A percentile compares a stretch with the other conserved stretches of the same genome.
Evolutionary conservation across 2,113 vertebrate genomes (phyloP).

Genomic region (Gopherus evgoodei): DNA sequence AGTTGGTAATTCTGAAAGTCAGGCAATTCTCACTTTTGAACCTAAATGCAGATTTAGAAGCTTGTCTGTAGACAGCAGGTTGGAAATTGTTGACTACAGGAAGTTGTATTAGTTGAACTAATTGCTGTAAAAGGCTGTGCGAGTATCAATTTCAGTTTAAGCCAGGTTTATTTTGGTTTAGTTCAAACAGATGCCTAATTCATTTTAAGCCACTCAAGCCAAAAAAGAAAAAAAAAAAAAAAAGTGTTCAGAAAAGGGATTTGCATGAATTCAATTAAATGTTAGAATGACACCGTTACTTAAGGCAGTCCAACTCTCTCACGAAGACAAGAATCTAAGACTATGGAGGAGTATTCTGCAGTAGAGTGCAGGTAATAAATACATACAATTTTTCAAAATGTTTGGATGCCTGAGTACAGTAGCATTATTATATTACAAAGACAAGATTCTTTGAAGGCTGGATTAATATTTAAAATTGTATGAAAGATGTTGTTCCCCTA

Average conservation of each 20-base stretch:
- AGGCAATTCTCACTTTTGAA: no score
- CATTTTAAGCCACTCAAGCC: background rate
- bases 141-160: no score
- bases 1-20: no score
- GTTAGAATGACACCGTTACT: background rate
- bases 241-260: background rate
- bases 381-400: background rate
- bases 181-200: background rate
- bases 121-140: no score
- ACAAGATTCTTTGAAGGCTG: background rate
- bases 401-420: background rate
- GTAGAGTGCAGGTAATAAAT: background rate
- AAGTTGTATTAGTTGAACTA: no score
- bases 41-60: no score
- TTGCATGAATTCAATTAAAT: background rate
- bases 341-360: background rate
- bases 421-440: background rate
- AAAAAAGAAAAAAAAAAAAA: background rate
- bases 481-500: background rate
- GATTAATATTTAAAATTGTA: background rate
- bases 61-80: no score
- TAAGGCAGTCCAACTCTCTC: background rate
- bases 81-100: no score
- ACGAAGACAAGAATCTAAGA: background rate
- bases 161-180: background rate